These are phyloP conservation scores for Aurelia aurita DNA, from an alignment of 30 jellyfish, hydroid and myxozoan genomes.

Conservation along the genomic window DNA sequence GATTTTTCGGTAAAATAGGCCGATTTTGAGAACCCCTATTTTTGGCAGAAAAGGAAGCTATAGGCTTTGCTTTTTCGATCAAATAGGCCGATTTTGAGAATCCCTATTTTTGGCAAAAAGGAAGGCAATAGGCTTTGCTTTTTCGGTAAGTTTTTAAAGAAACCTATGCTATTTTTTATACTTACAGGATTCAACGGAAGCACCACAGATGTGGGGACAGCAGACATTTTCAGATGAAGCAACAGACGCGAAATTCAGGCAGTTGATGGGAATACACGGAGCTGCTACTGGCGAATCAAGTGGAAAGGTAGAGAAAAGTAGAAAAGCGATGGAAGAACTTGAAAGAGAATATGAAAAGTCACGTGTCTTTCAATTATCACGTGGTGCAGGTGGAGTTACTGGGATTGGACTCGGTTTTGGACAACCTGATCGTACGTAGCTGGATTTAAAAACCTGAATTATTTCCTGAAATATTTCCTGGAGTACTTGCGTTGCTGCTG, in stretches of 20 bases:
- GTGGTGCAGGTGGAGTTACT: conserved; percentile 98
- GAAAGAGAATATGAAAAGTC: conserved; percentile 95
- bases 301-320: conserved; percentile 70
- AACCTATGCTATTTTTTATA: no score
- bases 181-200: conserved; percentile 48
- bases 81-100: no score
- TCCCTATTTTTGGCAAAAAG: no score
- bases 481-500: no score
- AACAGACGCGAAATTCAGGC: conserved; percentile 88
- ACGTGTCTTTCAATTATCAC: conserved; percentile 90
- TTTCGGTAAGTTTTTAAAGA: no score
- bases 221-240: conserved; percentile 89
- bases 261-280: conserved; percentile 92
- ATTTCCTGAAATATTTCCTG: no score
- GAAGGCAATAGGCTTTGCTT: no score
- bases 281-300: conserved; percentile 67
- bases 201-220: conserved; percentile 66
- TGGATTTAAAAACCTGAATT: no score
- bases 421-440: conserved; percentile 29
- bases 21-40: no score
- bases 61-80: no score
- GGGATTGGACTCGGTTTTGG: conserved; percentile 98
- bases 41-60: no score
- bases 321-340: conserved; percentile 88
- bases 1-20: no score